Conservation (phyloP, 2,797 vertebrate genomes). For the Holocentrus rufus region DNA sequence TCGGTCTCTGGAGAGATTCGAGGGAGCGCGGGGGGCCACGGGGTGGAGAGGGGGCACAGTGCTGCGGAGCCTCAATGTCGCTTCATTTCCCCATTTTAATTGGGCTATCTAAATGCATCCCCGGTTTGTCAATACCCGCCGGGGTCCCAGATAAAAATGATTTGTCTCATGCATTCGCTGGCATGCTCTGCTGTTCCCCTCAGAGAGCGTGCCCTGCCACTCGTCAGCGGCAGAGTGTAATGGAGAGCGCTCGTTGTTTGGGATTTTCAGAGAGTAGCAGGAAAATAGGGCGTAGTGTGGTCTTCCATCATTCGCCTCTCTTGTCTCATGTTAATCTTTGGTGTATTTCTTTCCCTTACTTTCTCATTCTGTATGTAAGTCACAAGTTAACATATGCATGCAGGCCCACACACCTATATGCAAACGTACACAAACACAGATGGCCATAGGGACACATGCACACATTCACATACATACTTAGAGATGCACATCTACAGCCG, state of each 20-base stretch:
- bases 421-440: conserved; percentile 16
- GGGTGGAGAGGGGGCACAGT: conserved; percentile 65
- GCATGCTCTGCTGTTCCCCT: conserved; percentile 76
- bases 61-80: conserved; percentile 75
- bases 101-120: conserved; percentile 87
- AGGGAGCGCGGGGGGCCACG: conserved; percentile 50
- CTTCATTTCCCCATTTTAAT: conserved; percentile 86
- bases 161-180: conserved; percentile 80
- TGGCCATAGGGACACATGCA: conserved; percentile 43
- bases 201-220: conserved; percentile 63
- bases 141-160: conserved; percentile 84
- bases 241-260: conserved; percentile 72
- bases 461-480: conserved; percentile 54
- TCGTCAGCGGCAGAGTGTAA: conserved; percentile 73
- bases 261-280: conserved; percentile 55
- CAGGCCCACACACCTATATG: conserved; percentile 3
- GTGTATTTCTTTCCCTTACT: conserved; percentile 5
- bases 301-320: conserved; percentile 17
- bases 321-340: conserved; percentile 1
- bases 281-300: conserved; percentile 32
- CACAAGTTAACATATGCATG: conserved; percentile 27
- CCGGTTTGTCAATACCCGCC: conserved; percentile 82
- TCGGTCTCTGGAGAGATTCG: conserved; percentile 65
- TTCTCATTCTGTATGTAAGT: conserved; percentile 20
- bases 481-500: conserved; percentile 41